Evolutionary conservation across 1,140 invertebrate species (phyloP), one percentile per base, ranked within the genome.

Genomic region (Euura lappo): DNA sequence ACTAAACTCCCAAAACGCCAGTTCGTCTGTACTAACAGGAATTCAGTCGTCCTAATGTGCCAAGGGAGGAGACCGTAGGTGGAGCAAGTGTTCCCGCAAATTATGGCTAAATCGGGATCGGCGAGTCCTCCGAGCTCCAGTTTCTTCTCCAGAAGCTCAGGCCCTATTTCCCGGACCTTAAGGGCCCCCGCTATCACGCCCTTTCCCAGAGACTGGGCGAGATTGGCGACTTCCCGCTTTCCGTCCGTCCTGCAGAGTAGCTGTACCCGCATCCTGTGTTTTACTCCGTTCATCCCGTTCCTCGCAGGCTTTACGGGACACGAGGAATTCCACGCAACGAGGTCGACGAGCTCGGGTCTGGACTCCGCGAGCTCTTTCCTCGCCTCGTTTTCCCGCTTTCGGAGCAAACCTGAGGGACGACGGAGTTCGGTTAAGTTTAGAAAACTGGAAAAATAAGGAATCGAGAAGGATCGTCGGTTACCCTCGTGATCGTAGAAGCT

Each of bases 401-500:
- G 88, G 70, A 93, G 82, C 68, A 85, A 76, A 75, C 91, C 92
- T 93, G 83, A 76, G 28, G 28, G 28, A 28, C 28, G 28, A 28
- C 28, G 28, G 1, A 28, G 28, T 28, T 28, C 28, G 28, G 28
- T 28, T 28, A 28, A 1, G 28, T 28, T 28, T 28, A 89, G 85
- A 69, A 78, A 78, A 69, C 77, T 73, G 75, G 74, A 64, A 76
- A 69, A 71, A 70, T 46, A 70, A n/a, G 46, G 68, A 44, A 13
- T 47, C 45, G 44, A 69, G 45, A 3, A 72, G 8, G 72, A 45
- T 65, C n/a, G 6, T 60, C 75, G 8, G 65, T 87, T 89, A 93
- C 93, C 93, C 88, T 89, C 89, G 79, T 90, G 84, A 85, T 93
- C 92, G 82, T 93, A 91, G 79, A 94, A 92, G 80, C 91, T 93